Conservation (phyloP, 2,113 vertebrate species). For the Narcine bancroftii region DNA sequence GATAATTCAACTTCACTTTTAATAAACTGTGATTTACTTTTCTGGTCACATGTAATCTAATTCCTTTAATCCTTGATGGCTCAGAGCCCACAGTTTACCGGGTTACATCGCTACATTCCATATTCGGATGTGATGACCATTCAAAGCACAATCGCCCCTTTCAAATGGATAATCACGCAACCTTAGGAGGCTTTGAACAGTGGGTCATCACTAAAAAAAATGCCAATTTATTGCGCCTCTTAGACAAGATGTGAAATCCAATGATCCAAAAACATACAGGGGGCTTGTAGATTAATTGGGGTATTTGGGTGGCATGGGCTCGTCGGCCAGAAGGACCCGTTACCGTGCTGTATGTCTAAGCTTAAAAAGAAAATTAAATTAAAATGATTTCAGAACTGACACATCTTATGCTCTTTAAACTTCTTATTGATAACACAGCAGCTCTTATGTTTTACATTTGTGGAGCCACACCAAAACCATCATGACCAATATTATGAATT, state of each 20-base stretch:
- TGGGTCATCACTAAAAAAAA: background rate
- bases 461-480: background rate
- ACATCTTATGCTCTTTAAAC: background rate
- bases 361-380: too few species aligned
- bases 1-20: background rate
- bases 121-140: background rate
- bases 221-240: background rate
- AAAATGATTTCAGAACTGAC: too few species aligned
- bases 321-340: too few species aligned
- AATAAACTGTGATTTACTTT: background rate
- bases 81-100: background rate
- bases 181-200: background rate
- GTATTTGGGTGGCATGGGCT: too few species aligned
- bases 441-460: background rate
- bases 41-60: background rate
- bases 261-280: too few species aligned
- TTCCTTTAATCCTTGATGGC: background rate
- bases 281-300: too few species aligned
- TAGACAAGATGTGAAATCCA: background rate
- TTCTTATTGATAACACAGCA: background rate
- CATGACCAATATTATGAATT: background rate
- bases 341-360: too few species aligned
- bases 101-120: background rate
- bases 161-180: background rate
- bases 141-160: background rate